phyloP scores from a whole-genome alignment of 2,113 vertebrate species.

The Peromyscus polionotus region DNA sequence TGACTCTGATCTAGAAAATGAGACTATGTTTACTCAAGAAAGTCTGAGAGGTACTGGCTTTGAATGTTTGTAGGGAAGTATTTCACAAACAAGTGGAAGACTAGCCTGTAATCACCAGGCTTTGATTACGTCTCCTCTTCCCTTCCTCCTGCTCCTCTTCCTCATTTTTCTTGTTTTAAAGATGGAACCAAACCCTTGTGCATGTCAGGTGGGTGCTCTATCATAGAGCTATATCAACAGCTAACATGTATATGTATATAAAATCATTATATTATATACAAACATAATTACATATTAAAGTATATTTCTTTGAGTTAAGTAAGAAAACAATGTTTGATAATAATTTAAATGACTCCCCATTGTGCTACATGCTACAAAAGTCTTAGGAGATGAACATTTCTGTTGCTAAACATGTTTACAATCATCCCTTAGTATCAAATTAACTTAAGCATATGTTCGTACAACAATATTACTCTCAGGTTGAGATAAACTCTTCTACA shows the following conservation, averaged over 20 bases:
- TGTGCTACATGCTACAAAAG: constrained; percentile 13
- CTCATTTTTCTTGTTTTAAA: not conserved
- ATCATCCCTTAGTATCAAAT: constrained; percentile 31
- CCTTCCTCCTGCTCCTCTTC: not conserved
- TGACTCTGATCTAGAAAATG: not conserved
- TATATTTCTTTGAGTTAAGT: not conserved
- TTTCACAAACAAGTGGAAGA: constrained; percentile 27
- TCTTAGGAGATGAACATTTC: constrained; percentile 11
- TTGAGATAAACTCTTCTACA: not conserved
- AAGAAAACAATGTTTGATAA: constrained; percentile 34
- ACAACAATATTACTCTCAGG: not conserved
- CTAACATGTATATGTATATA: not conserved
- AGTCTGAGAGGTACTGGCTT: not conserved
- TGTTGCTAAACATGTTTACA: constrained; percentile 20
- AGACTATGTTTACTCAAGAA: not conserved
- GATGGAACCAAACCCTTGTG: not conserved
- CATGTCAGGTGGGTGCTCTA: not conserved
- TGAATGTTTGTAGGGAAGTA: not conserved
- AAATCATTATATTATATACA: not conserved
- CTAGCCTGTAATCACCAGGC: not conserved
- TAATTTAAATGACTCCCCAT: not conserved
- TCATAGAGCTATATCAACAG: not conserved
- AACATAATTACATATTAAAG: not conserved
- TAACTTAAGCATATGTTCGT: not conserved
- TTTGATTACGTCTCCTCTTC: not conserved